phyloP scores from a whole-genome alignment of 2,797 vertebrate genomes.

The Hyperoplus immaculatus region DNA sequence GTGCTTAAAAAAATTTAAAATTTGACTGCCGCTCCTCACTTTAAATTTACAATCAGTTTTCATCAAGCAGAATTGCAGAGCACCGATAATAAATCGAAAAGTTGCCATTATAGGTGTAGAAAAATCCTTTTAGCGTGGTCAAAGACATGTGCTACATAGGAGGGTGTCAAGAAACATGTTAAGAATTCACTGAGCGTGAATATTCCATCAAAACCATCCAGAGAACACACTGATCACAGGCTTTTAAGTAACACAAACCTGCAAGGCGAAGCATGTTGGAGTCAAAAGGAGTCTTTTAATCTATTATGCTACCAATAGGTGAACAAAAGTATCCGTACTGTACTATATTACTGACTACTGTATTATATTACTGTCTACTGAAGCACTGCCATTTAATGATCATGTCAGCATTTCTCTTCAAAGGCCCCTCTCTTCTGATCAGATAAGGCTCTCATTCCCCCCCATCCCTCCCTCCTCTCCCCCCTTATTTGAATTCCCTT shows the following conservation, averaged over 20 bases:
- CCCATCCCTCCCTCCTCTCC: not conserved
- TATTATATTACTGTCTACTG: constrained; percentile 71
- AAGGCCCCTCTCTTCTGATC: constrained; percentile 79
- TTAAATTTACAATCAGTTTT: constrained; percentile 38
- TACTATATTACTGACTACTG: constrained; percentile 71
- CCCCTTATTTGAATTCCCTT: constrained; percentile 80
- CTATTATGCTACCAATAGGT: constrained; percentile 83
- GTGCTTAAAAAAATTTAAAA: too few species aligned
- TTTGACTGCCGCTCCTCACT: not conserved
- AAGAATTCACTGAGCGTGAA: constrained; percentile 75
- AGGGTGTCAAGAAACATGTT: constrained; percentile 41
- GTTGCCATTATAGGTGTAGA: constrained; percentile 44
- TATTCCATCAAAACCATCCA: constrained; percentile 77
- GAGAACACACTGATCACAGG: constrained; percentile 76
- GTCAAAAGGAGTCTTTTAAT: constrained; percentile 78
- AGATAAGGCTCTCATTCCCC: constrained; percentile 74
- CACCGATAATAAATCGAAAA: constrained; percentile 36
- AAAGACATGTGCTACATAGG: constrained; percentile 55
- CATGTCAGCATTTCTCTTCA: constrained; percentile 86
- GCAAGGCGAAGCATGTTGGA: constrained; percentile 78
- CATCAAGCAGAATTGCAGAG: constrained; percentile 39
- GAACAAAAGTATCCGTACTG: constrained; percentile 81
- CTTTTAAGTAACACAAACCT: constrained; percentile 75
- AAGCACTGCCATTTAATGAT: constrained; percentile 82
- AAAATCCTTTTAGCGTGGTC: constrained; percentile 43